Evolutionary conservation across 2,797 vertebrate species (phyloP).

Genomic region (Chelon labrosus): DNA sequence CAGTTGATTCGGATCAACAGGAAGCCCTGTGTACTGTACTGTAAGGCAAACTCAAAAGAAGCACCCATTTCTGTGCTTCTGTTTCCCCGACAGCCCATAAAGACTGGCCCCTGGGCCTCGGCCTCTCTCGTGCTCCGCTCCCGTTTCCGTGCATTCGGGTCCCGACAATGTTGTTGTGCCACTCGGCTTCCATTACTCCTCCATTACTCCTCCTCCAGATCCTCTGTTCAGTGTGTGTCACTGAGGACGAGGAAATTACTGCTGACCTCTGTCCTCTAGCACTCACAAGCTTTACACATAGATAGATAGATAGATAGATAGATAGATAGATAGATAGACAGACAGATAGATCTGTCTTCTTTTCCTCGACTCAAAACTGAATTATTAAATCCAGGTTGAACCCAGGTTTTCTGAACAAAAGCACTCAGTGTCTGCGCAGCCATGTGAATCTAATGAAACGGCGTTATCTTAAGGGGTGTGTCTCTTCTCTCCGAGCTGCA

Average conservation of each 20-base stretch:
- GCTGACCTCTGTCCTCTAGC: constrained; percentile 45
- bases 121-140: constrained; percentile 16
- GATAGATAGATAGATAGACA: constrained; percentile 11
- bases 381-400: constrained; percentile 21
- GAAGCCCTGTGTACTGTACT: background rate
- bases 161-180: constrained; percentile 64
- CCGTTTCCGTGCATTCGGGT: constrained; percentile 26
- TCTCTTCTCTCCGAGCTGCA: constrained; percentile 40
- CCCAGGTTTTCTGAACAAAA: constrained; percentile 19
- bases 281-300: constrained; percentile 10
- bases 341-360: constrained; percentile 2
- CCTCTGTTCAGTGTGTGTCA: constrained; percentile 37
- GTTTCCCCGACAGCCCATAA: background rate
- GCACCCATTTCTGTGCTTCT: too few relatives aligned
- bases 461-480: constrained; percentile 26
- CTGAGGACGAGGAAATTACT: constrained; percentile 61
- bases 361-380: background rate
- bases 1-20: constrained; percentile 25
- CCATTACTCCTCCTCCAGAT: constrained; percentile 46
- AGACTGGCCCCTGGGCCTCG: too few relatives aligned
- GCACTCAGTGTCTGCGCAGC: constrained; percentile 31
- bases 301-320: constrained; percentile 24
- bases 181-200: constrained; percentile 66
- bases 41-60: background rate
- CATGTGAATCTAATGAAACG: constrained; percentile 58